A percentile compares a stretch with the other conserved stretches of the same genome.
Evolutionary conservation across 2,797 vertebrate species (phyloP).

Genomic region (Morelia viridis): DNA sequence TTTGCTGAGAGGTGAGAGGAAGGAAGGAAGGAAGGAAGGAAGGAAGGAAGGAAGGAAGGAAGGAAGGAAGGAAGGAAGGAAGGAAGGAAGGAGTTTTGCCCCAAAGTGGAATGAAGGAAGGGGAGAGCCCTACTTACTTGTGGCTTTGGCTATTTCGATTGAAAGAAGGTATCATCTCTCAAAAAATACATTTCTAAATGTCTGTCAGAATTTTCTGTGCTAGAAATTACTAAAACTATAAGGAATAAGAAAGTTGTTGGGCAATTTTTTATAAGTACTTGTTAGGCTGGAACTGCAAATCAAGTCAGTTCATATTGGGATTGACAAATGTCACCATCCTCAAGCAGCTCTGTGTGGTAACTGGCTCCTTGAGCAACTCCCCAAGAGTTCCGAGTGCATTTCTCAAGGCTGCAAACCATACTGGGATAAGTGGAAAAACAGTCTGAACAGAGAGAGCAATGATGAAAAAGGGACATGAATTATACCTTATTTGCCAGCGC

Average conservation of each 20-base stretch:
- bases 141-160: not conserved
- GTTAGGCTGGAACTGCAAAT: not conserved
- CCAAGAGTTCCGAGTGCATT: no score
- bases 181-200: not conserved
- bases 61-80: not conserved
- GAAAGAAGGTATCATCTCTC: not conserved
- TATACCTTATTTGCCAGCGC: not conserved
- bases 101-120: not conserved
- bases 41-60: not conserved
- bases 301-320: not conserved
- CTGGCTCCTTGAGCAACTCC: not conserved
- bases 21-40: not conserved
- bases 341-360: not conserved
- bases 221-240: no score
- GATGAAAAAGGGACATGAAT: not conserved
- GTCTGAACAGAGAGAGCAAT: not conserved
- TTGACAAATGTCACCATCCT: not conserved
- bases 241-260: not conserved
- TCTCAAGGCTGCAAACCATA: not conserved
- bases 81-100: not conserved
- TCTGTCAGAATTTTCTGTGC: no score
- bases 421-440: not conserved
- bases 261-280: not conserved
- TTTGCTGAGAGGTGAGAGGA: not conserved
- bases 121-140: not conserved